Percentiles rank a stretch among this genome's conserved stretches.
These are phyloP conservation scores for Megamerina dolium DNA, from an alignment of 2,888 invertebrate species.

Conservation along the genomic window DNA sequence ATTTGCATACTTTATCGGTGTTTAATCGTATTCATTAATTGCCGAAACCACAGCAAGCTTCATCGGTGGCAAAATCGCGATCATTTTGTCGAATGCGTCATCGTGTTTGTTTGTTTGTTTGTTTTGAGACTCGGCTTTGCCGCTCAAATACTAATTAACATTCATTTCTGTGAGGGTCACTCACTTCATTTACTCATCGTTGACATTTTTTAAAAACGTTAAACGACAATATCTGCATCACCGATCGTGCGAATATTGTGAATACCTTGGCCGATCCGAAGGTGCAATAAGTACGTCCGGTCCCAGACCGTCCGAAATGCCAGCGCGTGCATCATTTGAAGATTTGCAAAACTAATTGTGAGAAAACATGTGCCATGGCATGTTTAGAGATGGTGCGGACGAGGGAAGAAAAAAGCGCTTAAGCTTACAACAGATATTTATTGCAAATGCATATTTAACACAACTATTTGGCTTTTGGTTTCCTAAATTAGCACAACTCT, in stretches of 20 bases:
- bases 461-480: too few species aligned
- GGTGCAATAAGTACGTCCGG: too few species aligned
- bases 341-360: background rate
- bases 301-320: too few species aligned
- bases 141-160: constrained; percentile 6
- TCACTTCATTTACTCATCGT: constrained; percentile 16
- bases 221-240: constrained; percentile 11
- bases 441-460: background rate
- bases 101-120: too few species aligned
- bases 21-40: too few species aligned
- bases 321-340: background rate
- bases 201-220: constrained; percentile 20
- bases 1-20: too few species aligned
- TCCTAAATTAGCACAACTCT: too few species aligned
- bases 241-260: constrained; percentile 19
- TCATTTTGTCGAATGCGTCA: too few species aligned
- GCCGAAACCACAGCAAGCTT: too few species aligned
- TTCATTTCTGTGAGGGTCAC: background rate
- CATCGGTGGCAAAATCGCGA: too few species aligned
- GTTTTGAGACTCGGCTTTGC: too few species aligned
- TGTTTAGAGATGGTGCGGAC: background rate
- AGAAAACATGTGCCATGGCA: background rate
- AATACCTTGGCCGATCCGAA: too few species aligned
- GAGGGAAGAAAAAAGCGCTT: background rate
- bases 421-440: background rate